Percentiles rank a stretch among this genome's conserved stretches.
Conservation (phyloP, 1,140 invertebrate genomes). For the Oreohelix idahoensis region DNA sequence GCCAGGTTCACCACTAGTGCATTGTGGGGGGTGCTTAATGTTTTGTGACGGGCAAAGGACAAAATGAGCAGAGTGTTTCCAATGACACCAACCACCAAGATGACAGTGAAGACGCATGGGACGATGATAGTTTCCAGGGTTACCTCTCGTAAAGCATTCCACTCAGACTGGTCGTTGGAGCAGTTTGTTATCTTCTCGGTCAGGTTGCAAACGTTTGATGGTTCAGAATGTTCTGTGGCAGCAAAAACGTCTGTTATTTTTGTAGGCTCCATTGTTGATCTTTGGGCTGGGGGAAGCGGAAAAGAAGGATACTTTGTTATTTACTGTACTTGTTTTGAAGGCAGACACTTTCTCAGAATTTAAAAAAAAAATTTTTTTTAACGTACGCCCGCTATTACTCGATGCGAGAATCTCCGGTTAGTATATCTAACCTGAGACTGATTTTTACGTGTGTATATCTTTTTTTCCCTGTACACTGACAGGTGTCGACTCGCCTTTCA, state of each 20-base stretch:
- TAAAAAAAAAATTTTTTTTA: too few relatives aligned
- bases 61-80: constrained; percentile 88
- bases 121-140: constrained; percentile 51
- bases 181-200: constrained; percentile 26
- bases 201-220: constrained; percentile 25
- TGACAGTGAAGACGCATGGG: constrained; percentile 86
- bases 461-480: too few relatives aligned
- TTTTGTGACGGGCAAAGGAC: constrained; percentile 55
- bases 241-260: background rate
- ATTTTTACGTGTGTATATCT: too few relatives aligned
- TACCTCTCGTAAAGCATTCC: background rate
- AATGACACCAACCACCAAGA: constrained; percentile 87
- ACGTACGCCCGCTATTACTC: too few relatives aligned
- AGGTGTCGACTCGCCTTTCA: too few relatives aligned
- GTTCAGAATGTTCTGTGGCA: constrained; percentile 10
- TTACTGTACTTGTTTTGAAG: too few relatives aligned
- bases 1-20: constrained; percentile 87
- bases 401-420: too few relatives aligned
- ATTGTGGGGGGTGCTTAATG: constrained; percentile 84
- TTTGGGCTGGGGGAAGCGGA: background rate
- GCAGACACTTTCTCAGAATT: too few relatives aligned
- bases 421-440: too few relatives aligned
- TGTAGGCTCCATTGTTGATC: background rate
- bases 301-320: background rate
- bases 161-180: constrained; percentile 20